Evolutionary conservation across 2,797 vertebrate species (phyloP).

Genomic region (Macrochelys suwanniensis): DNA sequence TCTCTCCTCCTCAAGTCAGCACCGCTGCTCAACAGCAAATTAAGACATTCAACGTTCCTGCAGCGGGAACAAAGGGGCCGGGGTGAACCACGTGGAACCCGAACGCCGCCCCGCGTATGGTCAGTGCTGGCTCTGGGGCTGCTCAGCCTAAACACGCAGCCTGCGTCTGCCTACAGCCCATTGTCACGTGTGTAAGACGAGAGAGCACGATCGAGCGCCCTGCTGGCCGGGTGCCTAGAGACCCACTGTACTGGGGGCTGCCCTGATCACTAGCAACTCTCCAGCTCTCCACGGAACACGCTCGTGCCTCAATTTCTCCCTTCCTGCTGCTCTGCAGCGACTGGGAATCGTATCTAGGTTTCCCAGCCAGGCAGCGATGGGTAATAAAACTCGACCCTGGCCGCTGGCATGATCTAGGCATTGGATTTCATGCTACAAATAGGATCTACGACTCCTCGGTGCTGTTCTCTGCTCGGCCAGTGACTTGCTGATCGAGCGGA

Average conservation of each 20-base stretch:
- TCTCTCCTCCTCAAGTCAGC: constrained; percentile 96
- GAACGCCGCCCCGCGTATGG: neutral
- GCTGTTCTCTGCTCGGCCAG: neutral
- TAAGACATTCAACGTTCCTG: constrained; percentile 99
- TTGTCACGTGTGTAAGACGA: neutral
- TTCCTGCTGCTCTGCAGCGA: too few relatives aligned
- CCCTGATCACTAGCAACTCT: neutral
- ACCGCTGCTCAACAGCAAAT: constrained; percentile 96
- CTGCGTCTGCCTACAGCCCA: neutral
- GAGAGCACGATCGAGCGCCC: neutral
- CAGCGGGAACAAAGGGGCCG: neutral
- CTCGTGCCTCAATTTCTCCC: too few relatives aligned
- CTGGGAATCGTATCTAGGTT: too few relatives aligned
- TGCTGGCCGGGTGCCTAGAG: neutral
- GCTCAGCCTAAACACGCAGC: neutral
- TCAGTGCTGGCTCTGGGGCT: neutral
- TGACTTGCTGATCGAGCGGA: neutral
- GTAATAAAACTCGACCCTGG: neutral
- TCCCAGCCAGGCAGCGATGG: neutral
- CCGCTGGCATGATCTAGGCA: fast-evolving
- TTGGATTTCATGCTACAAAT: neutral
- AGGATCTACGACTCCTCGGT: neutral
- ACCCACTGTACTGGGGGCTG: neutral
- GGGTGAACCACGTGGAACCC: neutral
- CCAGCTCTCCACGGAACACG: too few relatives aligned